Evolutionary conservation across 1,140 invertebrate species (phyloP).

Genomic region (Saccostrea glomerata): DNA sequence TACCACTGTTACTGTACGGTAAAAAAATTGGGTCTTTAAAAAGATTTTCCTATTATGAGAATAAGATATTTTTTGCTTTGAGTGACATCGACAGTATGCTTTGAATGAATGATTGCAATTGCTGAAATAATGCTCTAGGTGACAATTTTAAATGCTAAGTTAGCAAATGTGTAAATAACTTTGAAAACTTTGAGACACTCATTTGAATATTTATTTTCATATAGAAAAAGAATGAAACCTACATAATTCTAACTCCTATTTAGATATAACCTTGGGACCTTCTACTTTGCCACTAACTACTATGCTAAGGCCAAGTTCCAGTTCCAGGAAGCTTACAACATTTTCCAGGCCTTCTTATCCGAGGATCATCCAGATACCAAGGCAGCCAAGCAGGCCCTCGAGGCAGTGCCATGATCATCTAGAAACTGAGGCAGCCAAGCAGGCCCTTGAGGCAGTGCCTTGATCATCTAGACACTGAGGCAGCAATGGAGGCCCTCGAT

Average conservation of each 20-base stretch:
- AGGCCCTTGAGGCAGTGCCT: conserved; percentile 57
- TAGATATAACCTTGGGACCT: conserved; percentile 69
- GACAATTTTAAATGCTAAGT: too few species aligned
- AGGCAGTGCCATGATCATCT: conserved; percentile 55
- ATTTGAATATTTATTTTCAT: too few species aligned
- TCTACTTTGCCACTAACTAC: conserved; percentile 67
- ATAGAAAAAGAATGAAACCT: too few species aligned
- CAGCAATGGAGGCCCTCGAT: conserved; percentile 58
- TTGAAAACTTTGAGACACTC: too few species aligned
- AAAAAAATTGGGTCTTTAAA: too few species aligned
- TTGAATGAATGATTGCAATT: too few species aligned
- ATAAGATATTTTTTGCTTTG: too few species aligned
- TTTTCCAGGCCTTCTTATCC: conserved; percentile 61
- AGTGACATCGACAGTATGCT: too few species aligned
- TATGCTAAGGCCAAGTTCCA: conserved; percentile 67
- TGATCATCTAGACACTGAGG: conserved; percentile 60
- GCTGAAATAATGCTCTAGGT: too few species aligned
- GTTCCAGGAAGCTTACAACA: conserved; percentile 61
- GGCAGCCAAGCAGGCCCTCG: conserved; percentile 58
- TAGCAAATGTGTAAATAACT: too few species aligned
- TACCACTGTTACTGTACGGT: too few species aligned
- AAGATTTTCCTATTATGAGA: too few species aligned
- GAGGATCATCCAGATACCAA: conserved; percentile 63
- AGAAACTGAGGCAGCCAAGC: conserved; percentile 57
- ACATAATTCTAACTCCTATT: neutral